A percentile compares a stretch with the other conserved stretches of the same genome.
These are phyloP conservation scores for Panthera leo DNA, from an alignment of 2,113 vertebrate species.

Conservation along the genomic window DNA sequence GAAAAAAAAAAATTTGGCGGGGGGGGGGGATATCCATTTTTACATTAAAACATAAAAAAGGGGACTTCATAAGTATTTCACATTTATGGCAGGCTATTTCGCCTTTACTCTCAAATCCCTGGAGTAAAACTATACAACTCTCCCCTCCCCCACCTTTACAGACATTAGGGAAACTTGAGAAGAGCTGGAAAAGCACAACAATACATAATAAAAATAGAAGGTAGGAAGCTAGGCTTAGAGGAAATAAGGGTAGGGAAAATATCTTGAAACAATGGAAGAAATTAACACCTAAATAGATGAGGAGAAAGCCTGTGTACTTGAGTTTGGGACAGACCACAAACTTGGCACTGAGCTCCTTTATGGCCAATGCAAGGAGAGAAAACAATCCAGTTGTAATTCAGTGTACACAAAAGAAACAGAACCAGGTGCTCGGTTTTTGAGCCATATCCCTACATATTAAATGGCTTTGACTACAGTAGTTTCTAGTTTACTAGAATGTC, in stretches of 20 bases:
- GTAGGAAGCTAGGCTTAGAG: background rate
- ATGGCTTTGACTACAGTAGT: background rate
- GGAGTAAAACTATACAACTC: background rate
- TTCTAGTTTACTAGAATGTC: background rate
- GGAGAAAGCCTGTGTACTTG: background rate
- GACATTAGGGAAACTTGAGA: background rate
- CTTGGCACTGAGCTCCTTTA: background rate
- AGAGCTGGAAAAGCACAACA: background rate
- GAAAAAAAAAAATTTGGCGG: background rate
- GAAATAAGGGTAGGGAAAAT: background rate
- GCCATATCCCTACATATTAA: background rate
- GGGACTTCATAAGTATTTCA: background rate
- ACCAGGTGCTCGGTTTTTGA: background rate
- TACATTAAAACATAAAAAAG: conserved; percentile 14
- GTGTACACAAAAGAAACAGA: background rate
- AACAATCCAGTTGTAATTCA: background rate
- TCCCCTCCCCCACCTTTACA: background rate
- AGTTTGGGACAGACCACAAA: background rate
- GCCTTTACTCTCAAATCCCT: background rate
- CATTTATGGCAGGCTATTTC: background rate
- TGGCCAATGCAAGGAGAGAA: background rate
- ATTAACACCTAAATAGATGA: background rate
- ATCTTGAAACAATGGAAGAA: background rate
- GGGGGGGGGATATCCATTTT: background rate
- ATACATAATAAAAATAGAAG: background rate